These are phyloP conservation scores for Drosophila kurseongensis DNA, from an alignment of 1,140 invertebrate genomes.

Conservation along the genomic window DNA sequence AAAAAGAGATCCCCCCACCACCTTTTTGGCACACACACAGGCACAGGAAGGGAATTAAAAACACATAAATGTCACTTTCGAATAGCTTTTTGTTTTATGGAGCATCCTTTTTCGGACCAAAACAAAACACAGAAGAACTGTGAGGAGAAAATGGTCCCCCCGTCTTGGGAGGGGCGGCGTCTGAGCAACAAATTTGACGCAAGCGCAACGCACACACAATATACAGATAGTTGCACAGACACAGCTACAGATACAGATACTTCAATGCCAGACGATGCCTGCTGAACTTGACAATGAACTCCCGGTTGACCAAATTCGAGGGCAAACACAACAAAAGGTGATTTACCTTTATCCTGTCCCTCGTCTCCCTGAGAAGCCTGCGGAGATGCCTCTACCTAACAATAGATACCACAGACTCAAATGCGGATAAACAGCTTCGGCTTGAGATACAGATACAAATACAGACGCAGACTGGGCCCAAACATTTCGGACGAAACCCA, in stretches of 20 bases:
- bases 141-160: slow-evolving; percentile 2
- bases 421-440: no score
- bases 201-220: slow-evolving; percentile 68
- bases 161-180: not conserved
- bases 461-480: not conserved
- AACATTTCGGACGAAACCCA: slow-evolving; percentile 71
- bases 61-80: slow-evolving; percentile 81
- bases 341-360: slow-evolving; percentile 45
- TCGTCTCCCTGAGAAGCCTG: slow-evolving; percentile 17
- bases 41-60: slow-evolving; percentile 71
- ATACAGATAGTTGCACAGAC: slow-evolving; percentile 1
- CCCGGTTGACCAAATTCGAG: slow-evolving; percentile 50
- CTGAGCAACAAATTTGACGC: slow-evolving; percentile 67
- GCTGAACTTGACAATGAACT: slow-evolving; percentile 61
- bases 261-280: slow-evolving; percentile 39
- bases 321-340: slow-evolving; percentile 48
- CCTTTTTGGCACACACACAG: slow-evolving; percentile 8
- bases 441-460: slow-evolving; percentile 12
- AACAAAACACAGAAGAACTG: slow-evolving; percentile 40
- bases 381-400: slow-evolving; percentile 31
- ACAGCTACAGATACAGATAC: slow-evolving; percentile 16
- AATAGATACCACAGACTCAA: slow-evolving; percentile 31
- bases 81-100: slow-evolving; percentile 80
- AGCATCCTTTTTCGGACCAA: slow-evolving; percentile 60
- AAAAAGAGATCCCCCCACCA: slow-evolving; percentile 30